A percentile compares a stretch with the other conserved stretches of the same genome.
phyloP scores from a whole-genome alignment of 23 tunicate species.

The Aplidium turbinatum region DNA sequence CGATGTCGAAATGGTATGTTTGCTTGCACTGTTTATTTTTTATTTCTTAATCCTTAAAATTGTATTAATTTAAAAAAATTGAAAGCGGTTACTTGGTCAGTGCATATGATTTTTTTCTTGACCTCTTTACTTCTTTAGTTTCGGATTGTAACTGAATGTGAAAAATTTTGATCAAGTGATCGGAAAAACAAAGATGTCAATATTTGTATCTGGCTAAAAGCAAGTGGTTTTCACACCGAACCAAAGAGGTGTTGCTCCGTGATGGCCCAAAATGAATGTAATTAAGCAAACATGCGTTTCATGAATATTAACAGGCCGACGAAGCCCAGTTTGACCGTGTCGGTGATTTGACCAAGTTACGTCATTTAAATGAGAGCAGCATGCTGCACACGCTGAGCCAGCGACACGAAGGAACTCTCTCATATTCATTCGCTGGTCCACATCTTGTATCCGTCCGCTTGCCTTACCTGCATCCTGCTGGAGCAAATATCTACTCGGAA shows the following conservation, averaged over 20 bases:
- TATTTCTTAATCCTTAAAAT: no score
- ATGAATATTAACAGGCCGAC: no score
- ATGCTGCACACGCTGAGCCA: slow-evolving; percentile 67
- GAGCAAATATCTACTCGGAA: slow-evolving; percentile 24
- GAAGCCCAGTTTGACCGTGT: slow-evolving; percentile 67
- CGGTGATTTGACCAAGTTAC: slow-evolving; percentile 63
- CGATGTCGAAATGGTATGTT: slow-evolving; percentile 64
- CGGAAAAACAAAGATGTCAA: no score
- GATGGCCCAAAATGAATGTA: no score
- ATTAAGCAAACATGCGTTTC: no score
- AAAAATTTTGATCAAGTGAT: no score
- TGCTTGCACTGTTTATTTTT: not conserved
- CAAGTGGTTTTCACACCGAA: no score
- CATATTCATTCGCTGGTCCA: slow-evolving; percentile 74
- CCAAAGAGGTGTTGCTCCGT: no score
- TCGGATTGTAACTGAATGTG: no score
- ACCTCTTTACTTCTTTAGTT: not conserved
- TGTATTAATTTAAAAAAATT: no score
- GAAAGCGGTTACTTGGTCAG: no score
- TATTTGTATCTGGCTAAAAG: no score
- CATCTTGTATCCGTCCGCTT: slow-evolving; percentile 59
- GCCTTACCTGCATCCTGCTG: slow-evolving; percentile 8
- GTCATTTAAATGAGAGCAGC: slow-evolving; percentile 78
- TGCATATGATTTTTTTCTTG: not conserved
- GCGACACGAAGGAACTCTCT: slow-evolving; percentile 49